Evolutionary conservation across 2,888 invertebrate species (phyloP), one percentile per base, ranked within the genome.

Genomic region (Philaethria dido): DNA sequence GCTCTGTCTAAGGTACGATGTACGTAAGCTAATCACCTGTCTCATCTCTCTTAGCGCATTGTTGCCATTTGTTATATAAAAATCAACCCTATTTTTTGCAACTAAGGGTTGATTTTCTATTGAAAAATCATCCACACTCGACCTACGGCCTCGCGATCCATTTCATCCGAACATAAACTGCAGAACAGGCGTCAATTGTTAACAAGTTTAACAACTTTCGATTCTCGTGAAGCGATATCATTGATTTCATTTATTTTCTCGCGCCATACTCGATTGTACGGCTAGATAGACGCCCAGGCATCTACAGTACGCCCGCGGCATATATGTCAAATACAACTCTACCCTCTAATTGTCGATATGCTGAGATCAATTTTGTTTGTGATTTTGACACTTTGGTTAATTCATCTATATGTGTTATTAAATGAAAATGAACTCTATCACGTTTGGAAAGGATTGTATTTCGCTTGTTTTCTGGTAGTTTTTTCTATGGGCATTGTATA

Each of bases 131-230:
- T 64, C 62, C 65, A 66, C 64, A 73, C 72, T 75, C 88, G 88
- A 89, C 89, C 90, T 89, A 85, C 88, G 88, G 87, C 89, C 88
- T 77, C 82, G 75, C 84, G 90, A 89, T 89, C 87, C 88, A 88
- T 89, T 89, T 89, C 90, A 89, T 88, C 89, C 85, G 81, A 84
- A 84, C 89, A 91, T 91, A 90, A 90, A 90, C 85, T 88, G 85
- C 85, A 81, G 82, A 79, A 82, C 85, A 86, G 87, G 89, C 90
- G 90, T 90, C 91, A 91, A 90, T 88, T 89, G 89, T 89, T 89
- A 91, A 91, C 89, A 89, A 82, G 87, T 84, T 89, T 89, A 91
- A 91, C 89, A 89, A 82, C 87, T 84, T 83, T 89, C 89, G 89
- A 90, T 89, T 88, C 88, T 88, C 86, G 88, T 88, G 88, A 84